These are phyloP conservation scores for Trachelus iudaicus DNA, from an alignment of 2,888 invertebrate genomes.

Conservation along the genomic window DNA sequence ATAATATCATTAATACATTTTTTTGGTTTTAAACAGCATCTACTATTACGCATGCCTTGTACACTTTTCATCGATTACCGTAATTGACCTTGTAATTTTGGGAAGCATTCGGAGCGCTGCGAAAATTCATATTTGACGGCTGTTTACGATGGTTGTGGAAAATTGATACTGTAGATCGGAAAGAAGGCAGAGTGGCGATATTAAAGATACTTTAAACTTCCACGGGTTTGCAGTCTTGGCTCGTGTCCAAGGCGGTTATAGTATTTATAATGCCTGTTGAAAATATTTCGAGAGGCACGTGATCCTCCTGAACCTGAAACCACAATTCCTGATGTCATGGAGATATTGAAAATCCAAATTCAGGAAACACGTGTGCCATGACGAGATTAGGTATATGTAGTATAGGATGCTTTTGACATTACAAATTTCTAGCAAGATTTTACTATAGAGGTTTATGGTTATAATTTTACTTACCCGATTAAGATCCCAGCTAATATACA, in stretches of 20 bases:
- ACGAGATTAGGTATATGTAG: neutral
- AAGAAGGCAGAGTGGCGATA: neutral
- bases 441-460: neutral
- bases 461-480: neutral
- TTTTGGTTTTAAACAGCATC: neutral
- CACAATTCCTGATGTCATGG: neutral
- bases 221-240: neutral
- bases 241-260: neutral
- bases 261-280: neutral
- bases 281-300: neutral
- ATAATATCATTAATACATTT: neutral
- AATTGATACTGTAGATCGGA: neutral
- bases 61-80: neutral
- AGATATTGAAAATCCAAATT: neutral
- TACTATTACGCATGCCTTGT: neutral
- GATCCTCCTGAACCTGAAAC: neutral
- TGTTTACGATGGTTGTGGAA: no score
- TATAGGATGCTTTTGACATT: neutral
- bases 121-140: neutral
- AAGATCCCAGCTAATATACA: neutral
- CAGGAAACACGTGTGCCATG: neutral
- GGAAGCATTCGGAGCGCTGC: neutral
- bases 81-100: neutral
- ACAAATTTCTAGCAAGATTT: neutral
- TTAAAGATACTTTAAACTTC: neutral